phyloP scores from a whole-genome alignment of 1,140 invertebrate species.

The Drosophila bocqueti region DNA sequence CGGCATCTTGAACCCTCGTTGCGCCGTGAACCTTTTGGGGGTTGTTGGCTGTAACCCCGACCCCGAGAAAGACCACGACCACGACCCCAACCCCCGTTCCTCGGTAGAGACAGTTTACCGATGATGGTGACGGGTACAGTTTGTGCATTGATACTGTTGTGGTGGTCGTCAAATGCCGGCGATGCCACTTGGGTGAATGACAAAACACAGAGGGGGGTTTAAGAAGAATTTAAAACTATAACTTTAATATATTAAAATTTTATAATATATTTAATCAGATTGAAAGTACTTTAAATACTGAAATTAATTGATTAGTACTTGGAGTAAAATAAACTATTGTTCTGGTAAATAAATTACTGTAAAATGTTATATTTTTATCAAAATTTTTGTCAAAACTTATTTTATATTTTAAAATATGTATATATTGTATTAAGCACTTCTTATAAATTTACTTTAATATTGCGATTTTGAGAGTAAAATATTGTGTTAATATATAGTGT shows the following conservation, averaged over 20 bases:
- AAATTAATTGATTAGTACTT: neutral
- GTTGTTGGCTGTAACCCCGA: conserved; percentile 53
- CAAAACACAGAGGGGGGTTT: conserved; percentile 42
- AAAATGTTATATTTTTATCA: neutral
- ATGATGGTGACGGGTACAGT: conserved; percentile 73
- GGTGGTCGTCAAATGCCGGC: conserved; percentile 70
- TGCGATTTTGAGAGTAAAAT: no score
- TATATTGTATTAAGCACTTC: no score
- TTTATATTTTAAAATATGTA: no score
- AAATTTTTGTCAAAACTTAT: no score
- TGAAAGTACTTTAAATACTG: neutral
- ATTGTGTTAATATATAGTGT: no score
- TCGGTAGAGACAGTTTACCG: conserved; percentile 51
- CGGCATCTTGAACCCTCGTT: conserved; percentile 73
- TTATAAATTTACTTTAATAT: no score
- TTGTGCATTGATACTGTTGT: conserved; percentile 83
- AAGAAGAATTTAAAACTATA: neutral
- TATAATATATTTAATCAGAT: neutral
- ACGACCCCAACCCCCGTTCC: conserved; percentile 20
- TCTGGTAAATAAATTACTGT: neutral
- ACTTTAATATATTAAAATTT: no score
- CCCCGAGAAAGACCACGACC: conserved; percentile 15
- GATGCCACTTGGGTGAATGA: conserved; percentile 66
- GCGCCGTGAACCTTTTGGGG: conserved; percentile 56
- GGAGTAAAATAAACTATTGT: neutral